Percentiles rank a stretch among this genome's conserved stretches.
Evolutionary conservation across 2,888 invertebrate genomes (phyloP).

Genomic region (Drosophila macrospina): DNA sequence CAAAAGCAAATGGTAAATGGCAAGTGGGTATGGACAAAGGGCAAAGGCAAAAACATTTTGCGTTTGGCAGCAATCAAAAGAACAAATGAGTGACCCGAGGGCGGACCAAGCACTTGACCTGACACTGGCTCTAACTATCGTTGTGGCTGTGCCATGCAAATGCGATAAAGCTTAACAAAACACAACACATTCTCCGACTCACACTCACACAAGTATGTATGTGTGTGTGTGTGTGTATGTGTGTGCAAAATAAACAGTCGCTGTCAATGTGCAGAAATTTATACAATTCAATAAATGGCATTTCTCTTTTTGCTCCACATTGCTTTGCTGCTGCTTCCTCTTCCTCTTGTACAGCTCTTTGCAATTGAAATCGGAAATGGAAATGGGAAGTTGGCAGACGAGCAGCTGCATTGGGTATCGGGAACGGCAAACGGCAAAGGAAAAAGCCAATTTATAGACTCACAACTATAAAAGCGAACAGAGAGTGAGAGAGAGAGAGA

Average conservation of each 20-base stretch:
- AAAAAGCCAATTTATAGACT: constrained; percentile 78
- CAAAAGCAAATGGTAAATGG: constrained; percentile 56
- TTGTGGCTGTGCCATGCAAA: constrained; percentile 66
- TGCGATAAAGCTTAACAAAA: constrained; percentile 75
- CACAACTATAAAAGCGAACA: constrained; percentile 45
- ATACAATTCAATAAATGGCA: constrained; percentile 82
- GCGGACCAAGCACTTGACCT: constrained; percentile 70
- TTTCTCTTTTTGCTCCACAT: constrained; percentile 54
- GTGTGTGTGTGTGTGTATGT: constrained; percentile 43
- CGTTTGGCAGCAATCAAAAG: constrained; percentile 70
- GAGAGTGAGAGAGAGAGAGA: background rate
- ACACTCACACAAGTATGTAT: constrained; percentile 24
- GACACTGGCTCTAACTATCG: constrained; percentile 20
- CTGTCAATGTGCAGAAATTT: constrained; percentile 78
- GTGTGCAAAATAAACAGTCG: constrained; percentile 72
- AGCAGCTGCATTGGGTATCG: constrained; percentile 37
- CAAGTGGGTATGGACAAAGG: constrained; percentile 34
- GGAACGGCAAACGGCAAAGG: constrained; percentile 53
- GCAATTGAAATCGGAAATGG: constrained; percentile 76
- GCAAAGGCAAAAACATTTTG: constrained; percentile 65
- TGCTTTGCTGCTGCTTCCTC: constrained; percentile 30
- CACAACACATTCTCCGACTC: constrained; percentile 30
- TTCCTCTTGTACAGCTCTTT: constrained; percentile 48
- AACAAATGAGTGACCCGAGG: constrained; percentile 77
- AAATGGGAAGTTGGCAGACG: constrained; percentile 48